Evolutionary conservation across 2,113 vertebrate genomes (phyloP).

Genomic region (Hippolais icterina): DNA sequence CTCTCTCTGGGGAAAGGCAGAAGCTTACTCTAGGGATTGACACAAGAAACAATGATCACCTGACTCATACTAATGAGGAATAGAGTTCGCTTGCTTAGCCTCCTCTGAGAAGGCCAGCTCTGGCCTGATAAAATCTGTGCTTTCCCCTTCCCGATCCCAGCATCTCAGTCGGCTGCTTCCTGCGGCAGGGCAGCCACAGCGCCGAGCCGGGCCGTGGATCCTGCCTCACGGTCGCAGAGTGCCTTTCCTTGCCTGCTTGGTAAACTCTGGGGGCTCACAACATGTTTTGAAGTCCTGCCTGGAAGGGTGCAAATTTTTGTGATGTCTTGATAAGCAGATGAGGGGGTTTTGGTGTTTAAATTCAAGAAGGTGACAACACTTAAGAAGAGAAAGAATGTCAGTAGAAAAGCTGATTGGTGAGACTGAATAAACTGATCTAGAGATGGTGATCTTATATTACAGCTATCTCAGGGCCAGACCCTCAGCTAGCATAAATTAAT

Average conservation of each 20-base stretch:
- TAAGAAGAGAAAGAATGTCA: background rate
- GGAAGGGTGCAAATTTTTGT: conserved; percentile 51
- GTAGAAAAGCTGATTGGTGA: background rate
- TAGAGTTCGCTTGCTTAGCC: conserved; percentile 27
- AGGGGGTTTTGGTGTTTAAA: background rate
- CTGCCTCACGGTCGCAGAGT: rapidly evolving
- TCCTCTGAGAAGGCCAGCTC: background rate
- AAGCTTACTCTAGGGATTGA: background rate
- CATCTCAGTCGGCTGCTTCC: background rate
- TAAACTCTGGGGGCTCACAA: background rate
- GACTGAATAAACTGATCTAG: background rate
- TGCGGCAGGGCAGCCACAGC: rapidly evolving
- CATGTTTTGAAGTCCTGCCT: conserved; percentile 8
- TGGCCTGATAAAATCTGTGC: background rate
- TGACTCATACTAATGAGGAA: background rate
- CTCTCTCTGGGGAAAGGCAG: background rate
- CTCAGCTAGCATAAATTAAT: background rate
- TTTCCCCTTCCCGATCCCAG: background rate
- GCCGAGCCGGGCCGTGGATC: rapidly evolving
- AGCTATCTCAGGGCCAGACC: background rate
- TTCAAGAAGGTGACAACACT: conserved; percentile 29
- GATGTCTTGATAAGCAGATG: conserved; percentile 16
- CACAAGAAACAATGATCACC: background rate
- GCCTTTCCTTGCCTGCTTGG: background rate
- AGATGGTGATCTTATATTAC: background rate